Conservation (phyloP, 2,888 invertebrate genomes). For the Diarsia mendica region DNA sequence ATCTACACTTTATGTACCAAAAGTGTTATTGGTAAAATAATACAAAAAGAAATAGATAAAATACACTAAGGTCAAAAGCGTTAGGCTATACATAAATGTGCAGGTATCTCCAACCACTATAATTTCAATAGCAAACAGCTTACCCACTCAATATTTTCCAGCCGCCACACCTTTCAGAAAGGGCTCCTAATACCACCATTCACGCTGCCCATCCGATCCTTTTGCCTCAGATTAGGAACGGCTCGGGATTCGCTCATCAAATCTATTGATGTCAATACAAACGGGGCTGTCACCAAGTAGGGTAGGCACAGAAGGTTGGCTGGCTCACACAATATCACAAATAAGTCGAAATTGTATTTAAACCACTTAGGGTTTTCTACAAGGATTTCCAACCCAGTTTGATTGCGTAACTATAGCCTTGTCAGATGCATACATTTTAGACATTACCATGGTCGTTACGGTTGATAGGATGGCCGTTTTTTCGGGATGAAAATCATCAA, state of each 20-base stretch:
- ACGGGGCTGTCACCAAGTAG: no score
- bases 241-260: slow-evolving; percentile 35
- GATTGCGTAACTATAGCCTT: background rate
- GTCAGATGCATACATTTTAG: background rate
- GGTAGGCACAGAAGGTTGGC: background rate
- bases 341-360: background rate
- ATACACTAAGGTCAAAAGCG: background rate
- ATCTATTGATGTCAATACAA: slow-evolving; percentile 47
- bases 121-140: slow-evolving; percentile 21
- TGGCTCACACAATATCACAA: no score
- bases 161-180: slow-evolving; percentile 20
- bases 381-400: background rate
- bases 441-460: background rate
- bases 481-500: no score
- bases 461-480: no score
- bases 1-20: background rate
- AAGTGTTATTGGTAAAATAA: background rate
- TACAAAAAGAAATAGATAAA: background rate
- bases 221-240: slow-evolving; percentile 43
- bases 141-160: slow-evolving; percentile 29
- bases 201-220: slow-evolving; percentile 8
- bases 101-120: background rate
- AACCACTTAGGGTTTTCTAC: background rate
- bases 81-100: background rate
- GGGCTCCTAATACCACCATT: slow-evolving; percentile 30